phyloP scores from a whole-genome alignment of 1,140 invertebrate species.

The Rhyacophila brunnea region DNA sequence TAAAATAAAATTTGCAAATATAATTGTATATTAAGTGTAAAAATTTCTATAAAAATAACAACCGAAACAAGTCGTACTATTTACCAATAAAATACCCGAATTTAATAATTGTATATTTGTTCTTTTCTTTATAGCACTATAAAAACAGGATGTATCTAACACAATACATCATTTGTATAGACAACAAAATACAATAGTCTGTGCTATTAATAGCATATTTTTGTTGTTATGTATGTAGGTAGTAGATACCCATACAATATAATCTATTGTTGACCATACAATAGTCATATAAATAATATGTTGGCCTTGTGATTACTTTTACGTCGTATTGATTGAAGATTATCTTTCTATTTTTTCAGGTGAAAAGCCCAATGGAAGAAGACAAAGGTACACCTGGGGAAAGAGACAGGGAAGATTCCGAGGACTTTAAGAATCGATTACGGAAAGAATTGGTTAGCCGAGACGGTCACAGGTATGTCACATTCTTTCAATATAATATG shows the following conservation, averaged over 20 bases:
- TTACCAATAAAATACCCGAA: no score
- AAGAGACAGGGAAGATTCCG: slow-evolving; percentile 52
- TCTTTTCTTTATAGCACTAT: no score
- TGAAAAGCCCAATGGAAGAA: slow-evolving; percentile 36
- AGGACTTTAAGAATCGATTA: slow-evolving; percentile 72
- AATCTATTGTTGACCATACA: background rate
- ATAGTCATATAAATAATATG: background rate
- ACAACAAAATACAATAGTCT: background rate
- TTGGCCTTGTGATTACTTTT: background rate
- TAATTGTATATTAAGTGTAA: no score
- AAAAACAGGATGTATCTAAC: no score
- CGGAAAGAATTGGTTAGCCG: slow-evolving; percentile 79
- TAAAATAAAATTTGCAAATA: no score
- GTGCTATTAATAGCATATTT: background rate
- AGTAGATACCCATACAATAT: background rate
- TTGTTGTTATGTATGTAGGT: background rate
- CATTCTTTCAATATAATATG: no score
- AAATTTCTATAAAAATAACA: no score
- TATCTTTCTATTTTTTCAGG: slow-evolving; percentile 11
- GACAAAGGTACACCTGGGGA: slow-evolving; percentile 36
- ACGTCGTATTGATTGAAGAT: background rate
- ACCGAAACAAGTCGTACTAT: no score
- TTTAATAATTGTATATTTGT: no score
- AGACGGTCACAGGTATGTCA: slow-evolving; percentile 70
- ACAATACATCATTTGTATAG: no score